Evolutionary conservation across 2,797 vertebrate species (phyloP).

Genomic region (Sebastolobus alascanus): DNA sequence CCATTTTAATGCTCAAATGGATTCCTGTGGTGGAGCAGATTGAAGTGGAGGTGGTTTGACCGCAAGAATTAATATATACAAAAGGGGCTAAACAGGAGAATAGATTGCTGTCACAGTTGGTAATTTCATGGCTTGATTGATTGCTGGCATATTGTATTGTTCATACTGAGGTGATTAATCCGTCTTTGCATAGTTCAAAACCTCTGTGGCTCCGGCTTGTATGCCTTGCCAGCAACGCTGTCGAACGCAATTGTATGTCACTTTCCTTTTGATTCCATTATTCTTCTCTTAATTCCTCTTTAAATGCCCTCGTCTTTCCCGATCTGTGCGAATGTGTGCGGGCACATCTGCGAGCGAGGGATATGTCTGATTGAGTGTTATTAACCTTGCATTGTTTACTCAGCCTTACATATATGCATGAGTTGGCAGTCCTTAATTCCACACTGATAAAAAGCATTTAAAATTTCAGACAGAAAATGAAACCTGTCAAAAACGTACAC

Average conservation of each 20-base stretch:
- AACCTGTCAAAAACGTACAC: constrained; percentile 88
- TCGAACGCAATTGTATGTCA: constrained; percentile 73
- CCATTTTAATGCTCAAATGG: constrained; percentile 72
- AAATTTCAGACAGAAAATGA: constrained; percentile 81
- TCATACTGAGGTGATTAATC: constrained; percentile 82
- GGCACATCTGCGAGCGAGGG: constrained; percentile 23
- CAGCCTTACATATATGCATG: constrained; percentile 70
- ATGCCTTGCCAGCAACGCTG: constrained; percentile 70
- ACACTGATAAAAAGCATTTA: constrained; percentile 71
- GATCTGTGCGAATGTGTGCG: constrained; percentile 22
- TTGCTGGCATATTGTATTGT: constrained; percentile 75
- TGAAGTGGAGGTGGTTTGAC: constrained; percentile 74
- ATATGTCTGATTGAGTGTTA: constrained; percentile 55
- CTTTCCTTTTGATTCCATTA: constrained; percentile 80
- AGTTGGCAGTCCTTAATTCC: constrained; percentile 72
- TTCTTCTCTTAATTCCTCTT: constrained; percentile 71
- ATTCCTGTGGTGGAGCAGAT: constrained; percentile 73
- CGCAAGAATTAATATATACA: constrained; percentile 73
- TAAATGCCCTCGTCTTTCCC: constrained; percentile 46
- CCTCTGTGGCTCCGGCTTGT: constrained; percentile 74
- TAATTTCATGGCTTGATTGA: constrained; percentile 79
- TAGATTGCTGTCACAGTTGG: constrained; percentile 79
- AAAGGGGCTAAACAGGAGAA: constrained; percentile 74
- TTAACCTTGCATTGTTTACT: constrained; percentile 82
- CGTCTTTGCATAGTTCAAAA: constrained; percentile 78